Percentiles rank a stretch among this genome's conserved stretches.
These are phyloP conservation scores for Thera obeliscata DNA, from an alignment of 2,888 invertebrate species.

Conservation along the genomic window DNA sequence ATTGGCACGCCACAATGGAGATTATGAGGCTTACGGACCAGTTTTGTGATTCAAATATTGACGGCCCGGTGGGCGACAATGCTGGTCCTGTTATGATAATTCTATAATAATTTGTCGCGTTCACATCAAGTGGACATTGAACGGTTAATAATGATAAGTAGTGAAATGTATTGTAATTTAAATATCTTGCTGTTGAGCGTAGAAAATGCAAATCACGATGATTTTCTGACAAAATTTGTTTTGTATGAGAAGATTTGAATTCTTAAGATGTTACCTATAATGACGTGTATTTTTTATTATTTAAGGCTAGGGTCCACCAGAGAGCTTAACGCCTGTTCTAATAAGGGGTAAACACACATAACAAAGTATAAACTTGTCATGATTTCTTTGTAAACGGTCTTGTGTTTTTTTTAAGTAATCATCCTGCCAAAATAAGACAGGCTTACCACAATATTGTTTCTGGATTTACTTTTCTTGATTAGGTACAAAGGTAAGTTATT, in stretches of 20 bases:
- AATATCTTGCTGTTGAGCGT: conserved; percentile 17
- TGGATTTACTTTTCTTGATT: too few relatives aligned
- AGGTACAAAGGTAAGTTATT: too few relatives aligned
- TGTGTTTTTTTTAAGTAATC: too few relatives aligned
- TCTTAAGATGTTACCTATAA: neutral
- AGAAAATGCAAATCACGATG: conserved; percentile 6
- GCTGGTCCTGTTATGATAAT: conserved; percentile 80
- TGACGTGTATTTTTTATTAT: neutral
- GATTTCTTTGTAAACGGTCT: too few relatives aligned
- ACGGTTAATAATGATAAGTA: conserved; percentile 33
- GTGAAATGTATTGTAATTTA: conserved; percentile 36
- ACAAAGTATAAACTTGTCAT: too few relatives aligned
- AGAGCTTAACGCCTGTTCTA: too few relatives aligned
- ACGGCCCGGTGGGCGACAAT: conserved; percentile 73
- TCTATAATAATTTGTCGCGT: conserved; percentile 69
- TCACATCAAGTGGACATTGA: conserved; percentile 54
- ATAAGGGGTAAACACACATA: too few relatives aligned
- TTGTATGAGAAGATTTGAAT: neutral
- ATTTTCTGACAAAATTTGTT: conserved; percentile 3
- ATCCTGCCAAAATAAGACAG: too few relatives aligned
- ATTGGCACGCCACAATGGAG: conserved; percentile 81
- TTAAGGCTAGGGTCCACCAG: too few relatives aligned
- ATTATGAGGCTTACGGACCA: conserved; percentile 76
- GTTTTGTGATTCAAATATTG: conserved; percentile 81
- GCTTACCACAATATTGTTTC: too few relatives aligned